phyloP scores from a whole-genome alignment of 2,113 vertebrate genomes.

The Nanorana parkeri region DNA sequence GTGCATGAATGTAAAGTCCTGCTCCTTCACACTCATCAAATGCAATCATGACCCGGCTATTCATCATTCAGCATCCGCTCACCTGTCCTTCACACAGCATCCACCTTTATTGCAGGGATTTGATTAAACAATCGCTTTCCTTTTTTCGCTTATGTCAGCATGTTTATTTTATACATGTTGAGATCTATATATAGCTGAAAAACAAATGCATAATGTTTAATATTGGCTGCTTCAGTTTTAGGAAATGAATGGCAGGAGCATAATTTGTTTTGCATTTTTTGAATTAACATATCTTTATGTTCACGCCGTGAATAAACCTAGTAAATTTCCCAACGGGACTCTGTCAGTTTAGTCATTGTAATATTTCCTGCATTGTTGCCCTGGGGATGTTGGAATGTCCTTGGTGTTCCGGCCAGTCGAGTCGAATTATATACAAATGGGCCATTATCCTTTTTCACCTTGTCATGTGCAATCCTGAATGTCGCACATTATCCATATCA shows the following conservation, averaged over 20 bases:
- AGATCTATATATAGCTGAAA: too few relatives aligned
- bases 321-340: not conserved
- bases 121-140: not conserved
- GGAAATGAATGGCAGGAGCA: not conserved
- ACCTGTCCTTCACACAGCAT: not conserved
- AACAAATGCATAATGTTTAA: too few relatives aligned
- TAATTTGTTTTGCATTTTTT: not conserved
- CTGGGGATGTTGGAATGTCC: slow-evolving; percentile 17
- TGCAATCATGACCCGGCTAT: not conserved
- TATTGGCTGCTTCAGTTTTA: not conserved
- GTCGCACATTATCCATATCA: slow-evolving; percentile 18
- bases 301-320: not conserved
- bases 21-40: slow-evolving; percentile 3
- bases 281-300: slow-evolving; percentile 11
- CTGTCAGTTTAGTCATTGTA: slow-evolving; percentile 14
- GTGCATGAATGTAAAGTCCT: slow-evolving; percentile 25
- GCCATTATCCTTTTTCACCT: slow-evolving; percentile 24
- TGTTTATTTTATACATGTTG: not conserved
- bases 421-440: slow-evolving; percentile 14
- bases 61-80: not conserved
- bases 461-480: slow-evolving; percentile 5
- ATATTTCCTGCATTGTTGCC: slow-evolving; percentile 15
- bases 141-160: not conserved
- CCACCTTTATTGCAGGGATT: not conserved
- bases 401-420: slow-evolving; percentile 19